Percentiles rank a stretch among this genome's conserved stretches.
Conservation (phyloP, 2,797 vertebrate species). For the Holocentrus rufus region DNA sequence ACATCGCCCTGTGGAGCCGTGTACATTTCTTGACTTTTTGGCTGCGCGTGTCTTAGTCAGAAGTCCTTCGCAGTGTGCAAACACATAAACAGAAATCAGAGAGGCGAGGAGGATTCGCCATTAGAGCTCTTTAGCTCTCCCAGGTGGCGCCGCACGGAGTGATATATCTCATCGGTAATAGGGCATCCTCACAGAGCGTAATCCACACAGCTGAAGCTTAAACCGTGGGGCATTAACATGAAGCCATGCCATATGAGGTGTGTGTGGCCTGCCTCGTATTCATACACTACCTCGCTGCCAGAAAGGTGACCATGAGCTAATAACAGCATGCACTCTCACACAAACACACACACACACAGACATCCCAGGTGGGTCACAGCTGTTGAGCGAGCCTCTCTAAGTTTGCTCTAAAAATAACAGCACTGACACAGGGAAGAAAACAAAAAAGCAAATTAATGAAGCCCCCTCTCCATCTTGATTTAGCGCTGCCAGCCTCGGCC, state of each 20-base stretch:
- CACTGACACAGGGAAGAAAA: conserved; percentile 66
- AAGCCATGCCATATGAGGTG: conserved; percentile 45
- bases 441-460: conserved; percentile 70
- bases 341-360: conserved; percentile 48
- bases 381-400: conserved; percentile 72
- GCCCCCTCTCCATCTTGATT: conserved; percentile 58
- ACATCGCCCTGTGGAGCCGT: conserved; percentile 39
- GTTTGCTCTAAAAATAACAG: conserved; percentile 74
- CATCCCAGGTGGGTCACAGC: conserved; percentile 80
- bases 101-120: conserved; percentile 48
- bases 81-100: conserved; percentile 44
- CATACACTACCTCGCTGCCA: conserved; percentile 45
- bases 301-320: conserved; percentile 78
- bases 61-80: conserved; percentile 47
- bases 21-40: conserved; percentile 31
- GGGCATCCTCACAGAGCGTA: conserved; percentile 7
- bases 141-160: conserved; percentile 30
- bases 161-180: conserved; percentile 33
- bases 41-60: conserved; percentile 36
- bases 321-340: conserved; percentile 66
- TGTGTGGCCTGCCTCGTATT: conserved; percentile 65
- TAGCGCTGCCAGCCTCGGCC: conserved; percentile 40
- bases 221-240: conserved; percentile 48
- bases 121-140: conserved; percentile 51
- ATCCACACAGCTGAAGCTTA: conserved; percentile 44